Base-by-base conservation (phyloP, 1,140 invertebrate species). In the Anastrepha ludens region DNA sequence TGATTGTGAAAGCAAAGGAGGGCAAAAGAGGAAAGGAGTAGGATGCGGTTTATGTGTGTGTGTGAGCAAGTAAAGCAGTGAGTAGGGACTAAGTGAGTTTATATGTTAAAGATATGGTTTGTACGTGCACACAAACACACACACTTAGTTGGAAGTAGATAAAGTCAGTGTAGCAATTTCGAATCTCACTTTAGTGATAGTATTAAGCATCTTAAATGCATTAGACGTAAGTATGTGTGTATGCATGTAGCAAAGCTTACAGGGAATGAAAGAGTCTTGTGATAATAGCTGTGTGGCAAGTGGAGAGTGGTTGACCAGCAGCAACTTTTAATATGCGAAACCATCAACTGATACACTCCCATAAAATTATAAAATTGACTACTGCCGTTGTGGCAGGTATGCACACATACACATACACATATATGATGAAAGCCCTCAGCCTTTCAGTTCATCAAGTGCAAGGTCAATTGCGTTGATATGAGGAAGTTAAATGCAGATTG, bases 401-500 rank as follows among this genome's bases (percentile, higher is more conserved):
- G 9, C 20, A 11, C 3, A 55, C 11, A 55, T 55, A 55, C 50
- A 8, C 3, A 47, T 2, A 41, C 29, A 47, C 9, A 39, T 6
- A 41, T 41, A 20, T 50, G 4, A 8, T 1, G 17, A 17, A 55
- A 78, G 47, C 47, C 4, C 3, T 17, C 15, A 6, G 47, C n/a
- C 44, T 55, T 13, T 20, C 11, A 20, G 47, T 81, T 81, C 74
- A 55, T 81, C 74, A 81, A 55, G 74, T 81, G 74, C 74, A 81
- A 81, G 74, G 74, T 81, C 74, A 81, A 81, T 81, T 81, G 74
- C 47, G 47, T 5, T 20, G n/a, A 55, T 44, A 55, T 58, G 50
- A 20, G n/a, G 44, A 55, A 81, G 74, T 81, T 81, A 81, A 81
- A 81, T 81, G 74, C 74, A 81, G 47, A 55, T 81, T 81, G 74